phyloP scores from a whole-genome alignment of 2,888 invertebrate genomes.

The Morinoia aosen region DNA sequence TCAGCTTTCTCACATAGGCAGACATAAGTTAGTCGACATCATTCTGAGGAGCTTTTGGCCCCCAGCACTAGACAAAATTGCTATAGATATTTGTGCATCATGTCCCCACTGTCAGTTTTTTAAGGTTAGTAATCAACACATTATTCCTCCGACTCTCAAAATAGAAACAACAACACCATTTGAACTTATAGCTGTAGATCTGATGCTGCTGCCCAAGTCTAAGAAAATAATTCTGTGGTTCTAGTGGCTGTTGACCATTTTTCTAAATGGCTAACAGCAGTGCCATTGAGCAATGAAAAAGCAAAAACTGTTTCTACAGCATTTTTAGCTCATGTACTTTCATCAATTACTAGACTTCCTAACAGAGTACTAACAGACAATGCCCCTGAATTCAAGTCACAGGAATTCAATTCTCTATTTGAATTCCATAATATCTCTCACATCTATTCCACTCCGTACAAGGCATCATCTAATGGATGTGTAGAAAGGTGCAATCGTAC shows the following conservation, averaged over 20 bases:
- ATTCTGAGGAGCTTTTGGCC: too few species aligned
- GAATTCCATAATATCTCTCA: neutral
- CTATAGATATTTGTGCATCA: too few species aligned
- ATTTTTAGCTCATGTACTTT: neutral
- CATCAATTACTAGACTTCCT: neutral
- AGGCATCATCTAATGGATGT: slow-evolving; percentile 16
- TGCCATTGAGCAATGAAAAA: neutral
- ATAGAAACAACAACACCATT: neutral
- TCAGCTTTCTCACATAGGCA: too few species aligned
- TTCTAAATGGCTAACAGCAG: slow-evolving; percentile 4
- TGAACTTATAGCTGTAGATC: neutral
- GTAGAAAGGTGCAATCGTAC: neutral
- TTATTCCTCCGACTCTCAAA: neutral
- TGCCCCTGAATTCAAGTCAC: neutral
- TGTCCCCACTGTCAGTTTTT: too few species aligned
- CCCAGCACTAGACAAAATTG: too few species aligned
- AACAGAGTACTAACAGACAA: neutral
- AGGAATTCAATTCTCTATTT: neutral
- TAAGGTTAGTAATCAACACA: too few species aligned
- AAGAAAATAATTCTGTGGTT: neutral
- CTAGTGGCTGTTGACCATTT: neutral
- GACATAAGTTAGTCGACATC: too few species aligned
- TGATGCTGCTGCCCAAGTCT: neutral
- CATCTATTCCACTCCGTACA: neutral
- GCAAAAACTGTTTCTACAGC: neutral